These are phyloP conservation scores for Macrophya annulata DNA, from an alignment of 2,888 invertebrate species.

Conservation along the genomic window DNA sequence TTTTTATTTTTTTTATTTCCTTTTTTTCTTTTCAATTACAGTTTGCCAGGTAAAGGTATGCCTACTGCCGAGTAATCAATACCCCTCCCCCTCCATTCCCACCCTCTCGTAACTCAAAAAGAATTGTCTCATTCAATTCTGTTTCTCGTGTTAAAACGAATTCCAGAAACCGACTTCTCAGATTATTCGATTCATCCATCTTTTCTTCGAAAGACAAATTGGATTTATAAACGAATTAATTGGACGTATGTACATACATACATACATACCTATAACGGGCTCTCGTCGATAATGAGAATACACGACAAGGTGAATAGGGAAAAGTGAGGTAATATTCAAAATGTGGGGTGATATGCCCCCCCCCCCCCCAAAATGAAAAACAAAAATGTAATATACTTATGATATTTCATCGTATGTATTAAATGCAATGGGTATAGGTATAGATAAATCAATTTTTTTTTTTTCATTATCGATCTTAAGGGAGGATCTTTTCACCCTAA, in stretches of 20 bases:
- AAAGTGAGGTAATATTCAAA: too few relatives aligned
- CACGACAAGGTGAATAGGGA: too few relatives aligned
- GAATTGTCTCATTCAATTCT: slow-evolving; percentile 30
- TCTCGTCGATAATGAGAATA: neutral
- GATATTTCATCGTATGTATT: too few relatives aligned
- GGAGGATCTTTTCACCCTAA: too few relatives aligned
- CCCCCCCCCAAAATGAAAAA: too few relatives aligned
- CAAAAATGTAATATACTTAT: too few relatives aligned
- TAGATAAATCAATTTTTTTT: too few relatives aligned
- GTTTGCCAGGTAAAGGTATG: slow-evolving; percentile 8
- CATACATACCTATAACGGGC: neutral
- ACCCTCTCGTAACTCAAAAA: too few relatives aligned
- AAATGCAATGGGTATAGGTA: too few relatives aligned
- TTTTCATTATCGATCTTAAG: too few relatives aligned
- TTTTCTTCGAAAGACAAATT: neutral
- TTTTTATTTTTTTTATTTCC: neutral
- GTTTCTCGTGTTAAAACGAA: neutral
- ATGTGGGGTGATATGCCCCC: too few relatives aligned
- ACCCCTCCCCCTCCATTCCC: neutral
- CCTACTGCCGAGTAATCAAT: slow-evolving; percentile 11
- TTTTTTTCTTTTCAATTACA: slow-evolving; percentile 8
- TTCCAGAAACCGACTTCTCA: neutral
- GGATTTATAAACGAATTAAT: neutral
- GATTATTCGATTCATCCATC: neutral
- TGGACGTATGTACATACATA: neutral